phyloP scores from a whole-genome alignment of 2,888 invertebrate genomes.

The Spialia ferax region DNA sequence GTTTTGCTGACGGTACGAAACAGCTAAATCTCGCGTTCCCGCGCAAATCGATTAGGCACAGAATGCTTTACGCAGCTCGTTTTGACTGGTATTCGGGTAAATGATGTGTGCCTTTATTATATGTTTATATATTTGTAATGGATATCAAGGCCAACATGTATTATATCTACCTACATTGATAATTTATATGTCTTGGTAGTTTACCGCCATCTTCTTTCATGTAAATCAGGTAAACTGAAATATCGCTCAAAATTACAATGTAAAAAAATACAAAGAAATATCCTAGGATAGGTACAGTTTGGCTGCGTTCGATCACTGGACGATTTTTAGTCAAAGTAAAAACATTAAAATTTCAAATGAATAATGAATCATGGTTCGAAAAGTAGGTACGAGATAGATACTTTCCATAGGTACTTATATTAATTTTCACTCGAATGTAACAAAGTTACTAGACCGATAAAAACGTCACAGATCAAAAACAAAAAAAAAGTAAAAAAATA shows the following conservation, averaged over 20 bases:
- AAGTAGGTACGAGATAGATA: background rate
- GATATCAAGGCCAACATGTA: too few species aligned
- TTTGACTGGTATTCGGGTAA: background rate
- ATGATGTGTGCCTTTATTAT: background rate
- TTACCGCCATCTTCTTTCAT: too few species aligned
- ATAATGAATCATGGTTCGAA: background rate
- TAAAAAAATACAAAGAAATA: too few species aligned
- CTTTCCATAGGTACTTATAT: slow-evolving; percentile 1
- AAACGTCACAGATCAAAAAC: slow-evolving; percentile 8
- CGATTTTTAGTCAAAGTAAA: too few species aligned
- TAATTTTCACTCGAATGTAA: slow-evolving; percentile 16
- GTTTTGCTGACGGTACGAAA: slow-evolving; percentile 22
- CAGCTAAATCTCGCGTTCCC: slow-evolving; percentile 12
- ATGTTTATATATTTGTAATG: too few species aligned
- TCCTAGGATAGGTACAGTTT: too few species aligned
- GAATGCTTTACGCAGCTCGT: background rate
- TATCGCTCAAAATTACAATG: too few species aligned
- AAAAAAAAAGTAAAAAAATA: background rate
- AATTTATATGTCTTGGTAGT: too few species aligned
- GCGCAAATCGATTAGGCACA: slow-evolving; percentile 28
- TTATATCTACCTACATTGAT: too few species aligned
- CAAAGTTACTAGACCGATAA: slow-evolving; percentile 26
- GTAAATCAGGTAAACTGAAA: too few species aligned
- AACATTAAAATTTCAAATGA: background rate
- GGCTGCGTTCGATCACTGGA: too few species aligned